Percentiles rank a stretch among this genome's conserved stretches.
These are phyloP conservation scores for Conger conger DNA, from an alignment of 2,113 vertebrate genomes.

Conservation along the genomic window DNA sequence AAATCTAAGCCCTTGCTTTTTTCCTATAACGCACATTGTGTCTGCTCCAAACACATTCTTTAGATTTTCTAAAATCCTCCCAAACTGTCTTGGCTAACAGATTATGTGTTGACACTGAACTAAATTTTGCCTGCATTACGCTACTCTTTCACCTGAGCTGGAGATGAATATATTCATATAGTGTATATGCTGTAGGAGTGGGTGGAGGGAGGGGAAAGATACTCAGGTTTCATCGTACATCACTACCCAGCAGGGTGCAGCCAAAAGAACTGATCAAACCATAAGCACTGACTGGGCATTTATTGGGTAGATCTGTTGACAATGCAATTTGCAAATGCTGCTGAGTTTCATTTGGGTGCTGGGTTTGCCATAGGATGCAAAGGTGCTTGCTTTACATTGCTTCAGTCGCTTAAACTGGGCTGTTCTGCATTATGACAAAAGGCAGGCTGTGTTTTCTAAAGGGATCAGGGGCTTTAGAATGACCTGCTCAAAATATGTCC, in stretches of 20 bases:
- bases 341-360: not conserved
- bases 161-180: not conserved
- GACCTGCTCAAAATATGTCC: not conserved
- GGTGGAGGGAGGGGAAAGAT: not conserved
- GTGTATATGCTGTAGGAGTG: not conserved
- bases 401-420: not conserved
- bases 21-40: not conserved
- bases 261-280: constrained; percentile 6
- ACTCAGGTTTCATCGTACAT: not conserved
- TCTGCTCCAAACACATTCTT: not conserved
- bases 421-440: not conserved
- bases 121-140: not conserved
- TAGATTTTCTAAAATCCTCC: not conserved
- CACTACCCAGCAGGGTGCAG: not conserved
- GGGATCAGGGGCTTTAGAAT: too few relatives aligned
- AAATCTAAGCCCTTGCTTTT: not conserved
- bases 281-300: not conserved
- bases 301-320: not conserved
- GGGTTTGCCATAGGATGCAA: not conserved
- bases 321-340: not conserved
- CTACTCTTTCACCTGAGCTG: not conserved
- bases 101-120: not conserved
- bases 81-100: not conserved
- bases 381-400: not conserved
- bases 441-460: not conserved